These are phyloP conservation scores for Triops longicaudatus DNA, from an alignment of 1,140 invertebrate genomes.

Conservation along the genomic window DNA sequence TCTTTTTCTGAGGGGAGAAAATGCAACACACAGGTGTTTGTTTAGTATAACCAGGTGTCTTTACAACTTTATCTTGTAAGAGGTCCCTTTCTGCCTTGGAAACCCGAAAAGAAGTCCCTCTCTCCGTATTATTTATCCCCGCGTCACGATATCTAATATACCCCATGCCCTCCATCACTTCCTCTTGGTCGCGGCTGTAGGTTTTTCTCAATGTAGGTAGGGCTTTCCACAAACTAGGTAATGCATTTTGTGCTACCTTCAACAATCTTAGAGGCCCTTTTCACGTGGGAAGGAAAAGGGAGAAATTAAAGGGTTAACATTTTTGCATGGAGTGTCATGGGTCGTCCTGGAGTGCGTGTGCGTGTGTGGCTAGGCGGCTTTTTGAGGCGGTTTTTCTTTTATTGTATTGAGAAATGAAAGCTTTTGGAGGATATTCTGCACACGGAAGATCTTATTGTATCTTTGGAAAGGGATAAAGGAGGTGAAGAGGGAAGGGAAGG, in stretches of 20 bases:
- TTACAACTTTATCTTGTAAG: conserved; percentile 13
- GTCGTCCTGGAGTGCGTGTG: background rate
- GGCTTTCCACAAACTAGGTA: background rate
- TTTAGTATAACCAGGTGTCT: conserved; percentile 9
- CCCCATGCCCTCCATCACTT: background rate
- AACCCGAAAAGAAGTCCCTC: background rate
- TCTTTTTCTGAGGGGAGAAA: conserved; percentile 11
- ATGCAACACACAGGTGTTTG: conserved; percentile 14
- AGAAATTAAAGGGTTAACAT: background rate
- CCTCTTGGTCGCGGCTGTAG: background rate
- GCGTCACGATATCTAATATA: background rate
- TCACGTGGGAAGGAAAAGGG: background rate
- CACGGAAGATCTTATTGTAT: background rate
- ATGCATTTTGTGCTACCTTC: background rate
- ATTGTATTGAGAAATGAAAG: background rate
- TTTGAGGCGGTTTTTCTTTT: background rate
- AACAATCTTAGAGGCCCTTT: background rate
- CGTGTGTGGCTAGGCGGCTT: background rate
- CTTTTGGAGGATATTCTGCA: background rate
- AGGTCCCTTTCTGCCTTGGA: background rate
- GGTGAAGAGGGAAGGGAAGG: no score
- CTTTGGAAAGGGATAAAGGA: background rate
- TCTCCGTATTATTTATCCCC: background rate
- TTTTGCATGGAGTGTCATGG: background rate
- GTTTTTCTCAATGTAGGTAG: background rate